Base-by-base conservation (phyloP, 2,113 vertebrate species). In the Pangasianodon hypophthalmus region DNA sequence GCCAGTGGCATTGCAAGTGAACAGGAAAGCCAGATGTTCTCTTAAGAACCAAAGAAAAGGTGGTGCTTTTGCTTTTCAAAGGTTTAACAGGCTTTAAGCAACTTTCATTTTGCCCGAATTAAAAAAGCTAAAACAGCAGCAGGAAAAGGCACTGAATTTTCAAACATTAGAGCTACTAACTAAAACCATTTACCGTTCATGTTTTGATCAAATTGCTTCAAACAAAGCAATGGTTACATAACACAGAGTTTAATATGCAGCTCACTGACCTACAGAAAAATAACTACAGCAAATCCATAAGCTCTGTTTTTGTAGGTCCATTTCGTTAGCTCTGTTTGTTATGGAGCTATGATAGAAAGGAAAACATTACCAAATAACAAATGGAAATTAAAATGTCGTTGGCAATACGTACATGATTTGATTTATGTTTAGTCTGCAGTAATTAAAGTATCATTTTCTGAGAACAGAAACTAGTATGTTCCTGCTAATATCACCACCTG, bases 11-110 rank as follows among this genome's bases (percentile, higher is more conserved):
- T 18, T 37, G 79, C 60, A 13, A 89, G 52, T 14, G 54, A 58
- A 89, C 29, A 71, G 71, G 69, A 69, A 79, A 89, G 54, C 82
- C 82, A 89, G 82, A 48, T 77, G 83, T 85, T 58, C n/a, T 18
- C 41, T 14, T 13, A 73, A 60, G 67, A 77, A 62, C 46, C 29
- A 73, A 84, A 89, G 80, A 32, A 69, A 84, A 88, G 80, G 77
- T 80, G 87, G 79, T 81, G 87, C 62, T 69, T 83, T 37, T 83
- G 79, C 87, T 62, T 79, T 87, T 73, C 41, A 81, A 19, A 48
- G 41, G 86, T 79, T 79, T 62, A 46, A 79, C 29, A 77, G 71
- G 26, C 56, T 77, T 29, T 73, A 46, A 58, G 71, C 67, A 87
- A 48, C 69, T 29, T 87, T 41, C 73, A 6, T 48, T 83, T 41